These are phyloP conservation scores for Dasyurus viverrinus DNA, from an alignment of 2,113 vertebrate genomes.

Conservation along the genomic window DNA sequence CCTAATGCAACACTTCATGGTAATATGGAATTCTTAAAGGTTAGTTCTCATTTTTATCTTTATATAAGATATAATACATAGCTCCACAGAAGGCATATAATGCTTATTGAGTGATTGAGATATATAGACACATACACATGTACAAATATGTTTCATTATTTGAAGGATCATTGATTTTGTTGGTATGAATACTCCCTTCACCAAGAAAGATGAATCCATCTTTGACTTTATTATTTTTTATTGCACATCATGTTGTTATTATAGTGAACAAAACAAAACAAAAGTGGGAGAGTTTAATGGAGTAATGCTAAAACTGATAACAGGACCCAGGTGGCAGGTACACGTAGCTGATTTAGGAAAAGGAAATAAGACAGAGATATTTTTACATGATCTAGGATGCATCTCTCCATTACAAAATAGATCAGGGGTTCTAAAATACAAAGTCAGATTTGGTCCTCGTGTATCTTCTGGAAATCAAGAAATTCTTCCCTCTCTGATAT, in stretches of 20 bases:
- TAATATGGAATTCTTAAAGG: not conserved
- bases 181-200: not conserved
- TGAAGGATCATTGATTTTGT: not conserved
- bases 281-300: not conserved
- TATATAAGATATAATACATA: not conserved
- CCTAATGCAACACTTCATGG: not conserved
- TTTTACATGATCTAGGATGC: not conserved
- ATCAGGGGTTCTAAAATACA: not conserved
- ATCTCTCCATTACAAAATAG: not conserved
- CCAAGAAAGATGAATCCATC: not conserved
- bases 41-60: not conserved
- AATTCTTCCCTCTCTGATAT: not conserved
- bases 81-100: not conserved
- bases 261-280: not conserved
- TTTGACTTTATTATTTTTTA: not conserved
- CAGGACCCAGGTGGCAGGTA: not conserved
- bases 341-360: not conserved
- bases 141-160: not conserved
- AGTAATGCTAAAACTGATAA: not conserved
- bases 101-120: not conserved
- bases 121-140: not conserved
- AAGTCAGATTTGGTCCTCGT: not conserved
- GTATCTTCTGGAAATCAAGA: not conserved
- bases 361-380: not conserved
- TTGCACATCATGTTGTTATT: not conserved